These are phyloP conservation scores for Gorsachius magnificus DNA, from an alignment of 2,797 vertebrate species.

Conservation along the genomic window DNA sequence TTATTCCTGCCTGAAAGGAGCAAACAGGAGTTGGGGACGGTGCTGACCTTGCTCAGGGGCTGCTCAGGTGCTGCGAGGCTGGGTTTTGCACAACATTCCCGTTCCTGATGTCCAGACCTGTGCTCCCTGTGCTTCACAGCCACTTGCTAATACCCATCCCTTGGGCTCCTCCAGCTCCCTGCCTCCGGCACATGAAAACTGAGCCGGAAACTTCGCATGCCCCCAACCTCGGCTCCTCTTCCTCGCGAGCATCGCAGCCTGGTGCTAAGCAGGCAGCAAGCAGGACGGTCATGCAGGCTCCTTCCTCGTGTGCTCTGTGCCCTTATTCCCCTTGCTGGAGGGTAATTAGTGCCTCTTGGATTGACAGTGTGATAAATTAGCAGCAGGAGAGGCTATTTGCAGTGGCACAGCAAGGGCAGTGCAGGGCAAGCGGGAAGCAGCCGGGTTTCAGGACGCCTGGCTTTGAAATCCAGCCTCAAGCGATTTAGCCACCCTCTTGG, in stretches of 20 bases:
- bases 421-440: not conserved
- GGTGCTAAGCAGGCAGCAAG: not conserved
- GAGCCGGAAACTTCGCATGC: fast-evolving
- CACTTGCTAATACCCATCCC: not conserved
- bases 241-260: not conserved
- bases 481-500: fast-evolving
- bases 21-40: not conserved
- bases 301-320: not conserved
- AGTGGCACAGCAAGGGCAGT: not conserved
- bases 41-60: not conserved
- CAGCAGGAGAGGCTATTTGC: not conserved
- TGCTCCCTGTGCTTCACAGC: fast-evolving
- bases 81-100: fast-evolving
- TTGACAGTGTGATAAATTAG: not conserved
- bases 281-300: not conserved
- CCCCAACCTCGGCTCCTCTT: not conserved
- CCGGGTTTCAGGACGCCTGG: fast-evolving
- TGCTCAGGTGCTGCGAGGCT: not conserved
- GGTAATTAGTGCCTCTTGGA: not conserved
- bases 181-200: not conserved
- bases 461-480: not conserved
- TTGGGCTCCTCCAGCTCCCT: not conserved
- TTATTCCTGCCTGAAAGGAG: not conserved
- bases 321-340: not conserved
- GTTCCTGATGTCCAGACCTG: fast-evolving